Base-by-base conservation (phyloP, 2,797 vertebrate species). In the Myotis daubentonii region DNA sequence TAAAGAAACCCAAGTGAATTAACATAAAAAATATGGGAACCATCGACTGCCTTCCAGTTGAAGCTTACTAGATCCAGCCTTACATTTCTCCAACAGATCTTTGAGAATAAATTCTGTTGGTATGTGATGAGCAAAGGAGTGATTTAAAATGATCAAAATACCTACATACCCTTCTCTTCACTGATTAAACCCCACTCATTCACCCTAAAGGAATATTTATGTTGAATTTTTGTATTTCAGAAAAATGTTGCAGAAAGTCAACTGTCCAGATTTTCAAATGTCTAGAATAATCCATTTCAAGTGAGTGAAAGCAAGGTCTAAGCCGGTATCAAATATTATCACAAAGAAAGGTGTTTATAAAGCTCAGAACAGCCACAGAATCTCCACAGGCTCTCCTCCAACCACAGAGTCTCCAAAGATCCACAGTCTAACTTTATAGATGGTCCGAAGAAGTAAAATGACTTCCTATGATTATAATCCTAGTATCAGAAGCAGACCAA, bases 191-290 rank as follows among this genome's bases (percentile, higher is more conserved):
- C 22, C n/a, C 8, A 71, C 83, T 70, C 20, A 80, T n/a, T 92
- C 9, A 89, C 19, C 53, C 5, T 88, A 68, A 80, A 88, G 79
- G 22, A 89, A 70, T 3, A 20, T 90, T 82, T 65, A 80, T 82
- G 47, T 51, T 91, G 82, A 89, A 74, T 78, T 87, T 87, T 83
- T 94, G 66, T 15, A 89, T 94, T 95, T 87, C 28, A 93, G 30
- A 8, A 94, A 84, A 93, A 75, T 75, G 8, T 62, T 80, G 72
- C 23, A 91, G 74, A 96, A 85, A 70, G 62, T 2, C n/a, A 55
- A 89, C 17, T 44, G 57, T 65, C 23, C 22, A 23, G 20, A 68
- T 81, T 93, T 86, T 95, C 51, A 86, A 68, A 74, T 91, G 5
- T 66, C 17, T 91, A 70, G 65, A 91, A 49, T 72, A 92, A 72